phyloP scores from a whole-genome alignment of 2,113 vertebrate genomes.

The Leptocoma aspasia region DNA sequence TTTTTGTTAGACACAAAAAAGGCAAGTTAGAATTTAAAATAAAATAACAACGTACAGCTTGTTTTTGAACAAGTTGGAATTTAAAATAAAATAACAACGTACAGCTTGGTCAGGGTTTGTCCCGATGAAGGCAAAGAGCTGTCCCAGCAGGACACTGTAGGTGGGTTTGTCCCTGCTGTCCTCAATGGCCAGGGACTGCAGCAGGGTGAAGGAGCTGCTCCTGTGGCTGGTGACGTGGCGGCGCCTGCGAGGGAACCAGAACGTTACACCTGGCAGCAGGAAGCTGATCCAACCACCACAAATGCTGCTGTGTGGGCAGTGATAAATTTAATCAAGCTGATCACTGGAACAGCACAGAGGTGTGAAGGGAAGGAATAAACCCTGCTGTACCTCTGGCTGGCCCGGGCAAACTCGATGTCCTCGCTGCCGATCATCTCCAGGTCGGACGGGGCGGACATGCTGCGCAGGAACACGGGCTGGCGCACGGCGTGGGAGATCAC shows the following conservation, averaged over 20 bases:
- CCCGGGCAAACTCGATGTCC: conserved; percentile 91
- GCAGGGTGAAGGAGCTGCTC: conserved; percentile 94
- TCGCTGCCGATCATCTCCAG: conserved; percentile 97
- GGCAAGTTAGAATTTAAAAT: background rate
- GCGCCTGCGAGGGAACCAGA: conserved; percentile 62
- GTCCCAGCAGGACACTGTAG: conserved; percentile 92
- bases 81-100: background rate
- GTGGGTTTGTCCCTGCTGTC: conserved; percentile 94
- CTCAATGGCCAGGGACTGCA: conserved; percentile 90
- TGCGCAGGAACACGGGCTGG: conserved; percentile 95
- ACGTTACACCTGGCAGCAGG: background rate
- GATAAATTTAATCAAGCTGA: no score
- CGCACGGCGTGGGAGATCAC: conserved; percentile 83
- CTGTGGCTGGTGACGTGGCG: conserved; percentile 91
- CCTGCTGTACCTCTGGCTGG: conserved; percentile 81
- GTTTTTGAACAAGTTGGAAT: background rate
- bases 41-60: conserved; percentile 75
- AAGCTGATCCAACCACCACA: rapidly evolving
- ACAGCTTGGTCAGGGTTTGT: conserved; percentile 96
- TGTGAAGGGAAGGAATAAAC: background rate
- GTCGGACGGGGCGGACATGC: conserved; percentile 97
- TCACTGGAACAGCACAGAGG: rapidly evolving
- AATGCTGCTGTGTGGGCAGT: background rate
- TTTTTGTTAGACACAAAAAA: background rate
- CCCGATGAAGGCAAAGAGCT: conserved; percentile 96